A percentile compares a stretch with the other conserved stretches of the same genome.
These are phyloP conservation scores for Eulacestoma nigropectus DNA, from an alignment of 2,113 vertebrate species.

Conservation along the genomic window DNA sequence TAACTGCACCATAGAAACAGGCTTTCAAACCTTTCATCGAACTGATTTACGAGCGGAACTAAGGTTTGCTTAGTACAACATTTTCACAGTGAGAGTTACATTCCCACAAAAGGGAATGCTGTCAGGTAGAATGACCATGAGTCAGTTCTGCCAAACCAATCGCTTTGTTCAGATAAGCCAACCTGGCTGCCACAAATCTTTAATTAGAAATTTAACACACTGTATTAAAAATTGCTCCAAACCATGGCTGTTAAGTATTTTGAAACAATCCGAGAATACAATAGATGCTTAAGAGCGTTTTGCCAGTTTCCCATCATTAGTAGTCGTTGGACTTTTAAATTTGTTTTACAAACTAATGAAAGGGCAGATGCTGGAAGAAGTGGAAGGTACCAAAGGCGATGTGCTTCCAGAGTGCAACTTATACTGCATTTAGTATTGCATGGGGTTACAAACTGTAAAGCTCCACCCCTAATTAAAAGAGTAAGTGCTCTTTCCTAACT, in stretches of 20 bases:
- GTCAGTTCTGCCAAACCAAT: conserved; percentile 12
- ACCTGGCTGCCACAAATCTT: background rate
- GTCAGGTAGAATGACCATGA: conserved; percentile 59
- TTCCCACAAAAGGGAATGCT: conserved; percentile 38
- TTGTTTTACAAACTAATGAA: background rate
- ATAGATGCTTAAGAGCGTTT: background rate
- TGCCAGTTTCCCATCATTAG: background rate
- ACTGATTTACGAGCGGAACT: conserved; percentile 49
- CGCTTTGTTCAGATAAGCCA: background rate
- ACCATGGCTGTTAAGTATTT: background rate
- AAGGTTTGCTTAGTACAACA: conserved; percentile 12
- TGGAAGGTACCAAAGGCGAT: background rate
- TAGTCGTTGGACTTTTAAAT: background rate
- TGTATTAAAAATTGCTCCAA: background rate
- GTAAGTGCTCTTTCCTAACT: background rate
- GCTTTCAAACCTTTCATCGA: conserved; percentile 34
- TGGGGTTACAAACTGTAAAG: background rate
- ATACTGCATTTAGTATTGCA: background rate
- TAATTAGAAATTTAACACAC: background rate
- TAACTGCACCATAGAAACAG: conserved; percentile 49
- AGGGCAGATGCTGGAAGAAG: background rate
- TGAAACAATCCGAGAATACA: background rate
- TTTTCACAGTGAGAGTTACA: conserved; percentile 52
- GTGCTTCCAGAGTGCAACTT: background rate
- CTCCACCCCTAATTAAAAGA: background rate